Evolutionary conservation across 1,140 invertebrate genomes (phyloP).

Genomic region (Zaprionus taronus): DNA sequence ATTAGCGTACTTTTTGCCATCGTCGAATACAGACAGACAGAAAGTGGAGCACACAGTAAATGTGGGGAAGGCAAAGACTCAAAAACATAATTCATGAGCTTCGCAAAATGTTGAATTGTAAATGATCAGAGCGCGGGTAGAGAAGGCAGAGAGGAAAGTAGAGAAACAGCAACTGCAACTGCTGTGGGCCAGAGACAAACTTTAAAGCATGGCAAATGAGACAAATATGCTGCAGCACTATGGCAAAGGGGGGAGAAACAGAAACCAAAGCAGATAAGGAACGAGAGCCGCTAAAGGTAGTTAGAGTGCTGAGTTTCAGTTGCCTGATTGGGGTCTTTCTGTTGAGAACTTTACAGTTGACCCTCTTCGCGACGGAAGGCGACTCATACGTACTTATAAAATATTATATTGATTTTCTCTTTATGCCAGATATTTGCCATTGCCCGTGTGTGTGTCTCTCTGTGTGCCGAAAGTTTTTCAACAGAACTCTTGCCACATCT

Average conservation of each 20-base stretch:
- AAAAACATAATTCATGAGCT: slow-evolving; percentile 71
- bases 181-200: slow-evolving; percentile 17
- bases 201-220: slow-evolving; percentile 41
- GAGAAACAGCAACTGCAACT: neutral
- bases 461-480: slow-evolving; percentile 12
- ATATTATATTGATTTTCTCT: slow-evolving; percentile 48
- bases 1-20: slow-evolving; percentile 69
- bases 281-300: neutral
- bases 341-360: slow-evolving; percentile 48
- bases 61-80: slow-evolving; percentile 48
- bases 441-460: neutral
- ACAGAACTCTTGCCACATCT: neutral
- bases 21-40: slow-evolving; percentile 17
- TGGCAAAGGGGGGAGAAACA: neutral
- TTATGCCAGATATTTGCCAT: slow-evolving; percentile 7
- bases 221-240: slow-evolving; percentile 28
- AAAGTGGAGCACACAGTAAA: slow-evolving; percentile 20
- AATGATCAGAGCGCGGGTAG: slow-evolving; percentile 59
- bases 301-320: neutral
- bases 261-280: slow-evolving; percentile 14
- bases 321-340: slow-evolving; percentile 12
- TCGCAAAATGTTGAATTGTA: slow-evolving; percentile 74
- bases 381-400: slow-evolving; percentile 19
- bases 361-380: slow-evolving; percentile 16
- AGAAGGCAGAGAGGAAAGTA: neutral